Base-by-base conservation (phyloP, 2,113 vertebrate species). In the Charadrius vociferus region DNA sequence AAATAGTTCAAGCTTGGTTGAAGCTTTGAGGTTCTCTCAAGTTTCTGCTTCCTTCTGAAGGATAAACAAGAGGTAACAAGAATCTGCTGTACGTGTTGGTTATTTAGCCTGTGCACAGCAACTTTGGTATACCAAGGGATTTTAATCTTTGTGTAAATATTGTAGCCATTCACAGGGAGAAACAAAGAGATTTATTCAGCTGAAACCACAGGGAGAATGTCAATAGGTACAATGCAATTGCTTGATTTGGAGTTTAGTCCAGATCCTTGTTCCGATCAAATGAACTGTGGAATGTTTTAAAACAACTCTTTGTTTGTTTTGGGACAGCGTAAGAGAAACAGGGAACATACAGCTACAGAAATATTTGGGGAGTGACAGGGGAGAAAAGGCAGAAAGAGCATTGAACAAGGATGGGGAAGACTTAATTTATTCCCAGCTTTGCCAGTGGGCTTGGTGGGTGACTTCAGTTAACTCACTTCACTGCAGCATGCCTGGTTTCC, bases 21-120 rank as follows among this genome's bases (percentile, higher is more conserved):
- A 95, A 96, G 89, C 95, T 97, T 95, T 97, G 97, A 97, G 97
- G 94, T 62, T 95, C 93, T 97, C 95, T 97, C 95, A 95, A 94
- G 81, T 97, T 97, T 97, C 97, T 93, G 53, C 78, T 96, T 95
- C 73, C 67, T 97, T 94, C 81, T 93, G 84, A 96, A 96, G 89
- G 43, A 97, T 89, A 96, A 97, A 97, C 95, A 97, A 85, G 80
- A 89, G 26, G 74, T 85, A 95, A 94, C 58, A 94, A 95, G 86
- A 95, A 95, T 95, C 81, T 91, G 86, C 95, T 94, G 75, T 93
- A 90, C 17, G 37, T 80, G 70, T 94, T 95, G 89, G 91, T 94
- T 95, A 96, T 95, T 95, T 91, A 91, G 96, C 94, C 80, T 70
- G 83, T 1, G 39, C 20, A 9, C 62, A 95, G 95, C 95, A 97